Percentiles rank a stretch among this genome's conserved stretches.
These are phyloP conservation scores for Falco rusticolus DNA, from an alignment of 2,797 vertebrate species.

Conservation along the genomic window DNA sequence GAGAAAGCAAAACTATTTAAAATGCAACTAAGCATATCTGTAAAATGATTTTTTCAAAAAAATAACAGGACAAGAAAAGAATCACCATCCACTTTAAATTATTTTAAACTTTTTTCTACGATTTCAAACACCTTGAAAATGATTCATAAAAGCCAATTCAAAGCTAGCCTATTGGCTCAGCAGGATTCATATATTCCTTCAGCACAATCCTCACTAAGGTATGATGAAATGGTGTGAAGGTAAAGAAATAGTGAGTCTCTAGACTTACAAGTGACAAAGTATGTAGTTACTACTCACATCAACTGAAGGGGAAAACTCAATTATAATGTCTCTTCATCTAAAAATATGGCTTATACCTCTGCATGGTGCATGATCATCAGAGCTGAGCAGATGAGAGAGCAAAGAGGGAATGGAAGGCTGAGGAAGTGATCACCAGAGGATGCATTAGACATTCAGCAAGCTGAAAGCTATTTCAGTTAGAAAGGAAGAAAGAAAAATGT, in stretches of 20 bases:
- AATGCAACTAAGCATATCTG: background rate
- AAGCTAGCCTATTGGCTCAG: constrained; percentile 56
- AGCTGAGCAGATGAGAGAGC: background rate
- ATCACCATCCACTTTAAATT: background rate
- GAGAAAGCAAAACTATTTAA: background rate
- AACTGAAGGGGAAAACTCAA: constrained; percentile 21
- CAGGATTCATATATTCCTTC: background rate
- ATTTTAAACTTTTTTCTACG: background rate
- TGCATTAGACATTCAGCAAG: constrained; percentile 39
- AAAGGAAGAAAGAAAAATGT: constrained; percentile 28
- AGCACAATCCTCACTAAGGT: background rate
- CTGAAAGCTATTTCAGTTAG: constrained; percentile 42
- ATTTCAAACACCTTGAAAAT: constrained; percentile 47
- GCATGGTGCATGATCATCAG: constrained; percentile 21
- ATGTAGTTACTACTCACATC: background rate
- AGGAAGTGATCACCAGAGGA: constrained; percentile 24
- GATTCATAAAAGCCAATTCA: constrained; percentile 74
- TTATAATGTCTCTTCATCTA: constrained; percentile 55
- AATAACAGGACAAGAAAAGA: background rate
- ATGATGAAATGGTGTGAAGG: constrained; percentile 57
- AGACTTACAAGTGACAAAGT: constrained; percentile 56
- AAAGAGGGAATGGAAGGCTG: background rate
- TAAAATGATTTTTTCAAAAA: background rate
- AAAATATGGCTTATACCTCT: constrained; percentile 41
- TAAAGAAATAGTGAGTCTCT: constrained; percentile 44